Conservation (phyloP, 2,113 vertebrate genomes). For the Choloepus hoffmanni region DNA sequence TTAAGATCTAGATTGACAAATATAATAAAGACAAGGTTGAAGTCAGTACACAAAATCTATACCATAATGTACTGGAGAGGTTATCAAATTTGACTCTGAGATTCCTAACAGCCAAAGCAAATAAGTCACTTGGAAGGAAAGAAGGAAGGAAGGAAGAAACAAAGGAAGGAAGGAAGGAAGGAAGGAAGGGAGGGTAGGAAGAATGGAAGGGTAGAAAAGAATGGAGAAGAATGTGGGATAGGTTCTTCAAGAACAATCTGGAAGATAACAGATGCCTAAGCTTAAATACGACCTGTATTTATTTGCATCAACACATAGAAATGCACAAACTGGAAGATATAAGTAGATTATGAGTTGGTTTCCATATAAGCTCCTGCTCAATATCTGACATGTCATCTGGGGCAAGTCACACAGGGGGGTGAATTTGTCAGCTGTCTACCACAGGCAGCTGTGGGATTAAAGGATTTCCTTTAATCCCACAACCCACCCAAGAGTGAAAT, state of each 20-base stretch:
- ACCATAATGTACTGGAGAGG: accelerated
- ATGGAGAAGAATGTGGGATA: neutral
- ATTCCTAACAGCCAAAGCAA: neutral
- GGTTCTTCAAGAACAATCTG: neutral
- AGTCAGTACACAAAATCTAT: neutral
- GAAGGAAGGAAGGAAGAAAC: too few species aligned
- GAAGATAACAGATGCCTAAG: neutral
- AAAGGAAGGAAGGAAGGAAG: neutral
- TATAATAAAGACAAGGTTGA: neutral
- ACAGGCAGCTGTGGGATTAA: too few species aligned
- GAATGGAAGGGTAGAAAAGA: too few species aligned
- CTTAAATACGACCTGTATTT: neutral
- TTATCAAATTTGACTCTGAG: neutral
- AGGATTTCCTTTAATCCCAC: neutral
- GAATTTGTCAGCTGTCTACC: neutral
- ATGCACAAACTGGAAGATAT: neutral
- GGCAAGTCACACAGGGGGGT: neutral
- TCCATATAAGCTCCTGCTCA: neutral
- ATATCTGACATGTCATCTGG: neutral
- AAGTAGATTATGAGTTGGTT: neutral
- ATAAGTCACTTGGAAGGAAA: neutral
- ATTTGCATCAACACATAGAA: neutral
- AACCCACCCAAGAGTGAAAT: neutral
- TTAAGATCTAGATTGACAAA: neutral
- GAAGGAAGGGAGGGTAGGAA: neutral